These are phyloP conservation scores for Dreissena rostriformis DNA, from an alignment of 1,140 invertebrate genomes.

Conservation along the genomic window DNA sequence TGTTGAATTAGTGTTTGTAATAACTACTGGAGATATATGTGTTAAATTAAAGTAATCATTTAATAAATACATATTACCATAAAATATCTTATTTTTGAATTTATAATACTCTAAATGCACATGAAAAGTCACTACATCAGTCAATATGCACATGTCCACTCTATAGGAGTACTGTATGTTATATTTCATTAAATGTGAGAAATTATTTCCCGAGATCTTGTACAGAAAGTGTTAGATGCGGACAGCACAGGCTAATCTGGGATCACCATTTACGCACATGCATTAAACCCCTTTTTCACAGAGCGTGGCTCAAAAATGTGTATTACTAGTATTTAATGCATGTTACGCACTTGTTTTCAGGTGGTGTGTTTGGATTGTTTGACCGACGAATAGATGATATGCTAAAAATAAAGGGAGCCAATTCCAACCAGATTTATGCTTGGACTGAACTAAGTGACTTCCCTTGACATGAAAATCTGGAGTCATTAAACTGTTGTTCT, in stretches of 20 bases:
- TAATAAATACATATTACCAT: too few species aligned
- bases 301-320: neutral
- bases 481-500: too few species aligned
- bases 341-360: conserved; percentile 46
- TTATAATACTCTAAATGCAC: too few species aligned
- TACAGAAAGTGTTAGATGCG: neutral
- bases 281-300: neutral
- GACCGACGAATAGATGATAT: conserved; percentile 60
- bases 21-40: too few species aligned
- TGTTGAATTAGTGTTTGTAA: too few species aligned
- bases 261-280: neutral
- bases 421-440: too few species aligned
- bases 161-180: neutral
- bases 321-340: neutral
- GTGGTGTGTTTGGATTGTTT: conserved; percentile 63
- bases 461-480: too few species aligned
- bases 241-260: neutral
- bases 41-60: too few species aligned
- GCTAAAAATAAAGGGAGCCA: conserved; percentile 23
- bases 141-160: neutral
- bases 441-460: too few species aligned
- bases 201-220: too few species aligned
- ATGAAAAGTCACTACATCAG: too few species aligned
- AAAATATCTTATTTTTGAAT: too few species aligned
- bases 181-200: neutral